phyloP scores from a whole-genome alignment of 1,140 invertebrate genomes.

The Mamestra configurata region DNA sequence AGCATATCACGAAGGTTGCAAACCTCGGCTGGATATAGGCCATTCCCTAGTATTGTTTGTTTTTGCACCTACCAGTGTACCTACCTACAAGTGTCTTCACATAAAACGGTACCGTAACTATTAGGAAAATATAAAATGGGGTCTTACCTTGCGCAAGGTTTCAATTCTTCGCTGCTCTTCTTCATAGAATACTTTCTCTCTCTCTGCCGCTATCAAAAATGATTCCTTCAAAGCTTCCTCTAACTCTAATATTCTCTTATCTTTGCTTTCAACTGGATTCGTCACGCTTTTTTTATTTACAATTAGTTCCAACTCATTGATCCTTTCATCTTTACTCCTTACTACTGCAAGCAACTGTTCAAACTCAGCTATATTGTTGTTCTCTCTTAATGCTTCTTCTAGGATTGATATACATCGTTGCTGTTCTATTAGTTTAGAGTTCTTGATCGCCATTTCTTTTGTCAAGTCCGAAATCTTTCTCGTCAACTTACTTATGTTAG shows the following conservation, averaged over 20 bases:
- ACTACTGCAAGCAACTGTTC: constrained; percentile 86
- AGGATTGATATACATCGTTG: constrained; percentile 88
- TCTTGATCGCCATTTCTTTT: constrained; percentile 85
- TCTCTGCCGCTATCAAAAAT: constrained; percentile 90
- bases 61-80: not conserved
- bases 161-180: constrained; percentile 89
- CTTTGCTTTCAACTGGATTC: constrained; percentile 65
- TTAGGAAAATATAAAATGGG: constrained; percentile 33
- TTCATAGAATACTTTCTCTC: constrained; percentile 89
- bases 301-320: constrained; percentile 86
- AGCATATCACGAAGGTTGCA: too few species aligned
- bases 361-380: constrained; percentile 88
- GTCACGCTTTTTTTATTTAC: constrained; percentile 86
- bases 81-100: too few species aligned
- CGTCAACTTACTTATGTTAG: constrained; percentile 75
- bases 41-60: not conserved
- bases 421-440: constrained; percentile 88
- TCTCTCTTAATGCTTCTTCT: constrained; percentile 87
- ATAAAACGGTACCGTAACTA: not conserved
- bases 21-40: too few species aligned
- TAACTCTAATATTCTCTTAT: constrained; percentile 92
- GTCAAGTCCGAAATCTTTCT: constrained; percentile 84
- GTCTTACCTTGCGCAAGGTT: constrained; percentile 90
- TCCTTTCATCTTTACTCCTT: constrained; percentile 88
- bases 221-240: constrained; percentile 93